phyloP scores from a whole-genome alignment of 2,113 vertebrate species.

The Platysternon megacephalum region DNA sequence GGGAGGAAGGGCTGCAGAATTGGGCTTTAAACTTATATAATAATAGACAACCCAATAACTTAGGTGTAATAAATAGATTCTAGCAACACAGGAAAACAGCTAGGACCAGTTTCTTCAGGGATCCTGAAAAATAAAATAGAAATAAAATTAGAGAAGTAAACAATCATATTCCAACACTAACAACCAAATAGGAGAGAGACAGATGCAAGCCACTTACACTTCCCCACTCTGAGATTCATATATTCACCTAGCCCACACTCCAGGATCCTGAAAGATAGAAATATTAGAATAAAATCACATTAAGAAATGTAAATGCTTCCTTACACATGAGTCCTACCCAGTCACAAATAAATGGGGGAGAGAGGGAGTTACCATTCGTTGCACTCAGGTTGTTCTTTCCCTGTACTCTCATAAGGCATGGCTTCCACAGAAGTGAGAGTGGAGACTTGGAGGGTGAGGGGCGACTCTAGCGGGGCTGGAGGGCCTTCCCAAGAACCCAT shows the following conservation, averaged over 20 bases:
- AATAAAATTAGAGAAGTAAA: not conserved
- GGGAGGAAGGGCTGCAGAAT: not conserved
- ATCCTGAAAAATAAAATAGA: not conserved
- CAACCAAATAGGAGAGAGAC: not conserved
- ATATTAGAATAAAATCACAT: not conserved
- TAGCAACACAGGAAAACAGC: not conserved
- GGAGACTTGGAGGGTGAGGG: not conserved
- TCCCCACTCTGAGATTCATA: not conserved
- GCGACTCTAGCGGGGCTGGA: not conserved
- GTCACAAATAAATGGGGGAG: not conserved
- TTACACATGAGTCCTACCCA: not conserved
- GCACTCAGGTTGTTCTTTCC: not conserved
- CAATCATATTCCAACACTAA: not conserved
- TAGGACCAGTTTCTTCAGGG: not conserved
- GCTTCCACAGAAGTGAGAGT: not conserved
- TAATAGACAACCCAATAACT: not conserved
- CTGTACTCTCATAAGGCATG: not conserved
- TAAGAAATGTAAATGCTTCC: not conserved
- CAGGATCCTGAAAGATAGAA: not conserved
- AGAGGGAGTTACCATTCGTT: fast-evolving
- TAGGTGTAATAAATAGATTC: not conserved
- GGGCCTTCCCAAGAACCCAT: not conserved
- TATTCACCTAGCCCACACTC: not conserved
- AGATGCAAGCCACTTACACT: not conserved
- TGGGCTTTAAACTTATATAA: not conserved